phyloP scores from a whole-genome alignment of 1,140 invertebrate genomes.

The Heliconius himera region DNA sequence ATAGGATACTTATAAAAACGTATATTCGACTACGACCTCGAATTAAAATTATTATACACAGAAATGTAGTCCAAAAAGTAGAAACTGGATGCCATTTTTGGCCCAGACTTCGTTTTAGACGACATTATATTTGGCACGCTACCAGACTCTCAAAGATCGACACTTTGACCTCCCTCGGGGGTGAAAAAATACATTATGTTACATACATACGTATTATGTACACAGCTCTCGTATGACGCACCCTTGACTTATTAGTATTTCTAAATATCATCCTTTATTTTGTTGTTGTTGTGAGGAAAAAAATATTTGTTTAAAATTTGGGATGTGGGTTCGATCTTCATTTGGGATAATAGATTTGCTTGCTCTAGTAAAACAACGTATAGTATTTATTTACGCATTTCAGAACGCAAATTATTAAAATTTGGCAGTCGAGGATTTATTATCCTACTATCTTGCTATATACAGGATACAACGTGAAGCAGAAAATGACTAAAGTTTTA shows the following conservation, averaged over 20 bases:
- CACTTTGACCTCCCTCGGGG: conserved; percentile 23
- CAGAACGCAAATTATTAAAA: too few relatives aligned
- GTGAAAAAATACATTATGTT: conserved; percentile 34
- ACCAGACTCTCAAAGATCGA: conserved; percentile 26
- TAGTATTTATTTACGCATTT: too few relatives aligned
- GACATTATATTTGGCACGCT: conserved; percentile 28
- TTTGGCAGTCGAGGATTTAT: too few relatives aligned
- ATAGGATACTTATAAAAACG: not conserved
- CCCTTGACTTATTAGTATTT: not conserved
- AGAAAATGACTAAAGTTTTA: too few relatives aligned
- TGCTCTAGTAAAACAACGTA: too few relatives aligned
- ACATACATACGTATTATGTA: not conserved
- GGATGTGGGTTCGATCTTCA: too few relatives aligned
- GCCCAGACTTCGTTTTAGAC: conserved; percentile 13
- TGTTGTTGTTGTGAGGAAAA: not conserved
- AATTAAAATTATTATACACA: conserved; percentile 15
- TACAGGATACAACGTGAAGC: too few relatives aligned
- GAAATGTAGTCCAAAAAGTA: conserved; percentile 15
- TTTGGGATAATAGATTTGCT: too few relatives aligned
- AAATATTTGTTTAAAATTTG: too few relatives aligned
- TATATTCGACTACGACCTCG: conserved; percentile 6
- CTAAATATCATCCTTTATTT: not conserved
- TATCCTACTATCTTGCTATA: too few relatives aligned
- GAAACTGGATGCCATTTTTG: conserved; percentile 21
- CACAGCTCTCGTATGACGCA: too few relatives aligned